Percentiles rank a stretch among this genome's conserved stretches.
Evolutionary conservation across 2,797 vertebrate species (phyloP).

Genomic region (Salarias fasciatus): DNA sequence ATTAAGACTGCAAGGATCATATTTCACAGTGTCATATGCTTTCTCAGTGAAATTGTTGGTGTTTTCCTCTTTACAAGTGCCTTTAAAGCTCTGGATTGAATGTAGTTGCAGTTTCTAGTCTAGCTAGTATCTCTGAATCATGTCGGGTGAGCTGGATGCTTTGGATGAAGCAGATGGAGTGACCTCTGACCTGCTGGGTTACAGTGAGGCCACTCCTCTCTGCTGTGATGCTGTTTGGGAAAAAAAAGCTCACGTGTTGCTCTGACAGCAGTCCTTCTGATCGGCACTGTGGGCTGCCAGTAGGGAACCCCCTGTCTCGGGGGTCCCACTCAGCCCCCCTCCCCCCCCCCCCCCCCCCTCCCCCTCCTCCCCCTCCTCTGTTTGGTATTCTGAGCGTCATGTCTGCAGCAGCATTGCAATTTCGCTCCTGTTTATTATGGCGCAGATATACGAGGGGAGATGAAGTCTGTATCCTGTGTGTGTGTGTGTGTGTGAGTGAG

Average conservation of each 20-base stretch:
- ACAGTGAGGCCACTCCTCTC: not conserved
- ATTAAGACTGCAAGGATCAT: no score
- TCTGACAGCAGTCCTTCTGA: slow-evolving; percentile 60
- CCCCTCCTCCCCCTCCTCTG: slow-evolving; percentile 59
- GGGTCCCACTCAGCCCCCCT: slow-evolving; percentile 63
- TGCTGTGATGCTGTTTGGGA: slow-evolving; percentile 16
- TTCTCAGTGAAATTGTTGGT: no score
- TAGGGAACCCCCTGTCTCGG: slow-evolving; percentile 62
- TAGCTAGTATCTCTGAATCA: no score
- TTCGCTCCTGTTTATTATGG: slow-evolving; percentile 89
- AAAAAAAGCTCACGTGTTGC: slow-evolving; percentile 46
- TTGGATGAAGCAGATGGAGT: no score
- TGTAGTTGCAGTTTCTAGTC: no score
- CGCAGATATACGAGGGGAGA: slow-evolving; percentile 83
- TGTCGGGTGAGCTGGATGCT: no score
- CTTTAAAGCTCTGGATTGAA: no score
- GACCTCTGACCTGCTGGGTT: no score
- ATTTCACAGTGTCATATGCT: no score
- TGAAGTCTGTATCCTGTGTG: slow-evolving; percentile 82
- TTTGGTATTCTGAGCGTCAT: slow-evolving; percentile 84
- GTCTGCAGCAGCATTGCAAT: slow-evolving; percentile 78
- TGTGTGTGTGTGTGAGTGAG: slow-evolving; percentile 70
- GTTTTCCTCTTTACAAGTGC: no score
- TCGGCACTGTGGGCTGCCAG: slow-evolving; percentile 52
- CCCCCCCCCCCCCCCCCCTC: slow-evolving; percentile 45